Conservation (phyloP, 1,140 invertebrate genomes). For the Neodiprion virginianus region DNA sequence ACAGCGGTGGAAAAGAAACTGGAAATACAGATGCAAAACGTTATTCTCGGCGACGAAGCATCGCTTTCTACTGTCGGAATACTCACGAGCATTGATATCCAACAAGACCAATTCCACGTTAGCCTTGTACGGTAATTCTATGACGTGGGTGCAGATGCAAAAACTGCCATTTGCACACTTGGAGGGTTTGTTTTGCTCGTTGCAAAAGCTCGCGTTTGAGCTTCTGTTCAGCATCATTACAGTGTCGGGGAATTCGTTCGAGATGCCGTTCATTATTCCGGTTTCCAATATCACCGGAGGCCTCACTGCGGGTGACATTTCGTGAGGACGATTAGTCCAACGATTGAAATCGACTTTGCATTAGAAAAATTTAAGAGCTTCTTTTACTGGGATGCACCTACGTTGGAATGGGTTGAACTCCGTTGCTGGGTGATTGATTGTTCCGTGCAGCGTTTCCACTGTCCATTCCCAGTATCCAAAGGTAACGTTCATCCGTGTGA, state of each 20-base stretch:
- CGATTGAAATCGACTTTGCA: no score
- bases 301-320: neutral
- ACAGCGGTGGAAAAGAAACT: slow-evolving; percentile 56
- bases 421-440: neutral
- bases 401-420: neutral
- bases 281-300: neutral
- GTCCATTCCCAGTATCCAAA: neutral
- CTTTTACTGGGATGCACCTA: neutral
- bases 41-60: no score
- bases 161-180: slow-evolving; percentile 73
- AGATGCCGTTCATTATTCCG: neutral
- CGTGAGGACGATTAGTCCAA: neutral
- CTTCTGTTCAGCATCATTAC: neutral
- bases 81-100: slow-evolving; percentile 54
- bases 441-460: neutral
- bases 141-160: slow-evolving; percentile 84
- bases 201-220: slow-evolving; percentile 32
- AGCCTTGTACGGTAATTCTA: slow-evolving; percentile 79
- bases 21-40: neutral
- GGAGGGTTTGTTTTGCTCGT: slow-evolving; percentile 78
- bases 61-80: no score
- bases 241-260: slow-evolving; percentile 3
- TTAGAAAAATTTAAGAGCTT: no score
- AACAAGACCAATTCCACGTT: slow-evolving; percentile 83
- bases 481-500: neutral